Base-by-base conservation (phyloP, 2,888 invertebrate species). In the Choreutis nemorana region DNA sequence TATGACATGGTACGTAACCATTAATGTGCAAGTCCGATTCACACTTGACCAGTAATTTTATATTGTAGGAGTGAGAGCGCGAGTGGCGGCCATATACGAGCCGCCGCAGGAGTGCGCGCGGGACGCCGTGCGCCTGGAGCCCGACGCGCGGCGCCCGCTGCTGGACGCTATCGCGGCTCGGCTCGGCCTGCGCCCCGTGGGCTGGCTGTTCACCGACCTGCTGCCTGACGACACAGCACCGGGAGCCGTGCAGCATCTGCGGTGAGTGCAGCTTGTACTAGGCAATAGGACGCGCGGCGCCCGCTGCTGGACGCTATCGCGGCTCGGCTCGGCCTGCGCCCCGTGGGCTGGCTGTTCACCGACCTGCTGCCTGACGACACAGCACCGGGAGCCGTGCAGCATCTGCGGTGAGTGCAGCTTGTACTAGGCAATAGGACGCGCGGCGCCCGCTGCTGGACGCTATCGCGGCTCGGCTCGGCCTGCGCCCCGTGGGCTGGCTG, bases 201-300 rank as follows among this genome's bases (percentile, higher is more conserved):
- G 99, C 32, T 99, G 99, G 99, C 93, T 99, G 47, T 99, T 99
- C 72, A 98, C 98, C 10, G 99, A 99, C 82, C 84, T 99, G 39
- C 83, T 95, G 49, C 88, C 94, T 33, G 89, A 91, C 42, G 91
- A 94, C 73, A 72, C 88, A 23, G 85, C 85, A 48, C 85, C 85
- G 49, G 97, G 97, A 52, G 94, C 94, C 40, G 96, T 95, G 3
- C 79, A 82, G 65, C 85, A 85, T 49, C 65, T 83, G 26, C 57
- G 70, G 67, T 66, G 21, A 33, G 46, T 25, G 9, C 7, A n/a
- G 18, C 8, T n/a, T 20, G 12, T 10, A 3, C 21, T 13, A 8
- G 18, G 11, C 7, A 13, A 12, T 8, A 12, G 9, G 35, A 89
- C 18, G 18, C 5, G 5, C 18, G 18, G 18, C 18, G 18, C 5